Evolutionary conservation across 1,140 invertebrate genomes (phyloP).

Genomic region (Ctenoplectra terminalis): DNA sequence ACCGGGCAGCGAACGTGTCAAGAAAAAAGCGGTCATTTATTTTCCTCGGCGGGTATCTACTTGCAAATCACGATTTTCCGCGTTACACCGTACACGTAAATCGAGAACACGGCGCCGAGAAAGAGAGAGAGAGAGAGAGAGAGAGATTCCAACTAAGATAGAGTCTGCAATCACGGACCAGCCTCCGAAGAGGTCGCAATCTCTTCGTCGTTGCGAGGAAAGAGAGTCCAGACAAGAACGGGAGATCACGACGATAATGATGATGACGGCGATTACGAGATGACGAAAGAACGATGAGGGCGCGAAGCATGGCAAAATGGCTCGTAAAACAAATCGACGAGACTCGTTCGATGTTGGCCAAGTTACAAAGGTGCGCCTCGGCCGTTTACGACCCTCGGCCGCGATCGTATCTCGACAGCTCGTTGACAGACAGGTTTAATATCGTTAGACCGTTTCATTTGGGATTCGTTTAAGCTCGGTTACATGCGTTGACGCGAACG

Average conservation of each 20-base stretch:
- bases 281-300: conserved; percentile 52
- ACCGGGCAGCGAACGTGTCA: background rate
- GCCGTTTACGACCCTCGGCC: conserved; percentile 43
- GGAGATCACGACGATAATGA: conserved; percentile 53
- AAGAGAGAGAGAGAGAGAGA: background rate
- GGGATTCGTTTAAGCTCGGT: conserved; percentile 40
- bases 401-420: conserved; percentile 52
- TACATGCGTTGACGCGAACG: background rate
- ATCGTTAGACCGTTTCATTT: conserved; percentile 49
- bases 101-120: conserved; percentile 13
- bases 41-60: background rate
- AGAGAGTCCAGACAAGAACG: conserved; percentile 2
- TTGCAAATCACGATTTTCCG: conserved; percentile 25
- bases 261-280: conserved; percentile 55
- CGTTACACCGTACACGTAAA: conserved; percentile 5
- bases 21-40: conserved; percentile 28
- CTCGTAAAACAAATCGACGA: conserved; percentile 57
- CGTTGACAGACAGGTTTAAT: conserved; percentile 53
- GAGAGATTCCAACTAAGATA: conserved; percentile 24
- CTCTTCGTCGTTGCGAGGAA: conserved; percentile 2
- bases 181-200: conserved; percentile 32
- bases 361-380: conserved; percentile 50
- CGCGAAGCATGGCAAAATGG: conserved; percentile 53
- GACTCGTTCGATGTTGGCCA: conserved; percentile 48
- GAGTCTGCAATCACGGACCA: conserved; percentile 13